These are phyloP conservation scores for Corythoichthys intestinalis DNA, from an alignment of 2,113 vertebrate species.

Conservation along the genomic window DNA sequence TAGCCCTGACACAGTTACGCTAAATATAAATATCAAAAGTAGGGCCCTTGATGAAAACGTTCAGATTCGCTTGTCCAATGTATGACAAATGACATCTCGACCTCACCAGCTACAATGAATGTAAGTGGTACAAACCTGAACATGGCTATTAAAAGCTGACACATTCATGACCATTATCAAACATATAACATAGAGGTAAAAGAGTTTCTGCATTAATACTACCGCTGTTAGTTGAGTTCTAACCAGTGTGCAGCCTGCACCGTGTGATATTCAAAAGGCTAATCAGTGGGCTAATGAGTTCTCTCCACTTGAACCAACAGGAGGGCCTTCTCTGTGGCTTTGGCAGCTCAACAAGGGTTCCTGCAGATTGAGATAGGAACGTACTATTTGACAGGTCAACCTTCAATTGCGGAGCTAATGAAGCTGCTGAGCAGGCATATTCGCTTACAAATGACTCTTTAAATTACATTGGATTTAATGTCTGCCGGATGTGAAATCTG, in stretches of 20 bases:
- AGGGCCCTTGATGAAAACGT: too few species aligned
- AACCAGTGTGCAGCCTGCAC: background rate
- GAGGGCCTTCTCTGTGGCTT: slow-evolving; percentile 17
- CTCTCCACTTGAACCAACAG: background rate
- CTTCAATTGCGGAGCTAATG: slow-evolving; percentile 4
- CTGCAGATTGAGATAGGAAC: slow-evolving; percentile 18
- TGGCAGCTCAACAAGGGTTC: slow-evolving; percentile 14
- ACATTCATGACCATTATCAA: slow-evolving; percentile 1
- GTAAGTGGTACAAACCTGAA: slow-evolving; percentile 6
- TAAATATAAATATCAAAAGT: background rate
- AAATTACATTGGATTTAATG: background rate
- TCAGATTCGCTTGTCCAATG: background rate
- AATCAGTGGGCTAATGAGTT: slow-evolving; percentile 1
- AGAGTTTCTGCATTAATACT: background rate
- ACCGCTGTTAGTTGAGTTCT: background rate
- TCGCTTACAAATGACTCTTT: slow-evolving; percentile 37
- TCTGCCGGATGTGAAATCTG: background rate
- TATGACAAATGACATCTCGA: background rate
- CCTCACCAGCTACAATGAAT: background rate
- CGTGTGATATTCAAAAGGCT: slow-evolving; percentile 1
- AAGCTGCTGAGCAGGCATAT: slow-evolving; percentile 28
- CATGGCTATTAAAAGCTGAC: background rate
- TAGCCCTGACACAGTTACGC: too few species aligned
- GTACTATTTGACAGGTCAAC: slow-evolving; percentile 17
- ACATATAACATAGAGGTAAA: background rate